Base-by-base conservation (phyloP, 2,797 vertebrate genomes). In the Selene dorsalis region DNA sequence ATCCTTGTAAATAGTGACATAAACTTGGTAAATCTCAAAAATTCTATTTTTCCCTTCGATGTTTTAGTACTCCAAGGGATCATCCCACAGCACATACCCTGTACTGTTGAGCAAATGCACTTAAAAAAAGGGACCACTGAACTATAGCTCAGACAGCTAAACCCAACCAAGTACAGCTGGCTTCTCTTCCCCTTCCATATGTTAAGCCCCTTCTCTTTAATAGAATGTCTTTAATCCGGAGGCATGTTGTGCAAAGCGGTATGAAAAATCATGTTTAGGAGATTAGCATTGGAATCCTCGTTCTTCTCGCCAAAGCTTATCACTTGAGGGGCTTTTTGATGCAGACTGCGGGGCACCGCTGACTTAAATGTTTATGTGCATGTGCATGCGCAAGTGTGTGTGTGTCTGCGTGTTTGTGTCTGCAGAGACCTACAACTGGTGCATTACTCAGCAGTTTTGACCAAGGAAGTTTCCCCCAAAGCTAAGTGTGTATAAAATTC, bases 241-340 rank as follows among this genome's bases (percentile, higher is more conserved):
- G 74, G 86, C 91, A 91, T 93, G 93, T 93, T 94, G 90, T 78
- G 89, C 89, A 85, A 90, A 91, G 91, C 87, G 50, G 70, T 92
- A 94, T 93, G 89, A 89, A 94, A 94, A 95, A 94, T 94, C 93
- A 91, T 90, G 90, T 95, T 93, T 89, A 92, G 91, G 66, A 93
- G 94, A 95, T 94, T 93, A 94, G 90, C 81, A 83, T 59, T 83
- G 81, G 82, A 90, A 90, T 92, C 88, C 88, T 77, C 55, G 77
- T 88, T 89, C 80, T 90, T 87, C 80, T 87, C 64, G 71, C 85
- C 84, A 85, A 82, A 87, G 93, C 89, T 93, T 91, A 93, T 93
- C 89, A 90, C 89, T 93, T 68, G 86, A 92, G 82, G 90, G 81
- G 79, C 80, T 83, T 88, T 90, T 83, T 87, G 78, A 88, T 83